phyloP scores from a whole-genome alignment of 2,797 vertebrate species.

The Agapornis canus region DNA sequence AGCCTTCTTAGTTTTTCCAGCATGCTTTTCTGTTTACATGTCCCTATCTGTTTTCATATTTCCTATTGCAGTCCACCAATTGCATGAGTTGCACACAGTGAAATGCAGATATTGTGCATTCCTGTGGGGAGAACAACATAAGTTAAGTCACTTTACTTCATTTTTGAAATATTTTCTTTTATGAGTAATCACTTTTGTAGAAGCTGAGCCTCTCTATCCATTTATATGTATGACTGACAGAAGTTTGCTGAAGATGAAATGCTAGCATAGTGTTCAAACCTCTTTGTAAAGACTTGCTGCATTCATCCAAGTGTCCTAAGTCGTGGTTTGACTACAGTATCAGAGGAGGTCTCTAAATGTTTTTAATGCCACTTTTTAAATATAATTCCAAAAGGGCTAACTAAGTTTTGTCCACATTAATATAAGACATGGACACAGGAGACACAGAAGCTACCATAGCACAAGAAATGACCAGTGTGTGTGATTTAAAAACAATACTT shows the following conservation, averaged over 20 bases:
- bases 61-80: neutral
- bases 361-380: neutral
- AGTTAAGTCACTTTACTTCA: neutral
- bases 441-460: neutral
- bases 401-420: neutral
- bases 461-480: neutral
- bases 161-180: neutral
- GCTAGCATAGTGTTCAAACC: neutral
- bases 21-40: neutral
- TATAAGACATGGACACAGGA: neutral
- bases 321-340: neutral
- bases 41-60: neutral
- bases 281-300: neutral
- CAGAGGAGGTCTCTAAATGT: neutral
- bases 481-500: neutral
- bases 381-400: neutral
- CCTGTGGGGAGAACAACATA: neutral
- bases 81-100: neutral
- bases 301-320: neutral
- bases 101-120: neutral
- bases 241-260: constrained; percentile 16
- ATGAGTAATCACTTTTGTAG: neutral
- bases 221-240: neutral
- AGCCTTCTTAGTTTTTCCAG: constrained; percentile 9
- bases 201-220: neutral